A percentile compares a stretch with the other conserved stretches of the same genome.
Evolutionary conservation across 2,797 vertebrate species (phyloP).

Genomic region (Liparis tanakae): DNA sequence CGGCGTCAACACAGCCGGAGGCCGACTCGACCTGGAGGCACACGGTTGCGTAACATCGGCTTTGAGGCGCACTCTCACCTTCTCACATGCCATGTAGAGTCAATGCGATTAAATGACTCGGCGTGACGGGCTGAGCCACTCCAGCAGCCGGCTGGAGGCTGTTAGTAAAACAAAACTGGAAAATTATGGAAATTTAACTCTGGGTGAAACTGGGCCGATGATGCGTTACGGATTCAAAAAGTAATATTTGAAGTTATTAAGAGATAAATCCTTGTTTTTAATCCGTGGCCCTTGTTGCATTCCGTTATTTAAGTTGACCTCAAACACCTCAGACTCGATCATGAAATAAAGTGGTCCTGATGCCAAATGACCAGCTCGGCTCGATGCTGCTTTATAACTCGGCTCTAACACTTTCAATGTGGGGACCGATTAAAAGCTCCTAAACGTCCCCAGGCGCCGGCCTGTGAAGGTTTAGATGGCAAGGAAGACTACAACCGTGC

Average conservation of each 20-base stretch:
- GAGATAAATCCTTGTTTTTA: neutral
- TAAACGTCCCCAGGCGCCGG: neutral
- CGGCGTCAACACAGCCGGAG: conserved; percentile 28
- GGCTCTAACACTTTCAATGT: neutral
- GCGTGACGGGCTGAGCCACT: conserved; percentile 47
- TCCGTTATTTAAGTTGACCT: neutral
- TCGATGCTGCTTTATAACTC: neutral
- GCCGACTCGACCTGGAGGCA: conserved; percentile 27
- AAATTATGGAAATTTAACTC: conserved; percentile 30
- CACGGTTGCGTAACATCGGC: conserved; percentile 34
- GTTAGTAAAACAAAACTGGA: conserved; percentile 1
- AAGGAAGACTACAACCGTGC: neutral
- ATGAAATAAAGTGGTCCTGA: neutral
- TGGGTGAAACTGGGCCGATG: conserved; percentile 8
- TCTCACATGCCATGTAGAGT: conserved; percentile 58
- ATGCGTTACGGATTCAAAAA: conserved; percentile 16
- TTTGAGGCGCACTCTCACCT: conserved; percentile 60
- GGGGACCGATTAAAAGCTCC: neutral
- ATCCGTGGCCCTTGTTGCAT: neutral
- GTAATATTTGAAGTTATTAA: neutral
- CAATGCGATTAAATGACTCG: conserved; percentile 66
- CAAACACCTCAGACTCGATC: neutral
- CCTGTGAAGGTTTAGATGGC: neutral
- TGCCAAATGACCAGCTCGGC: neutral
- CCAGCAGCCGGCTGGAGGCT: conserved; percentile 15